Conservation (phyloP, 2,797 vertebrate genomes). For the Oophaga sylvatica region DNA sequence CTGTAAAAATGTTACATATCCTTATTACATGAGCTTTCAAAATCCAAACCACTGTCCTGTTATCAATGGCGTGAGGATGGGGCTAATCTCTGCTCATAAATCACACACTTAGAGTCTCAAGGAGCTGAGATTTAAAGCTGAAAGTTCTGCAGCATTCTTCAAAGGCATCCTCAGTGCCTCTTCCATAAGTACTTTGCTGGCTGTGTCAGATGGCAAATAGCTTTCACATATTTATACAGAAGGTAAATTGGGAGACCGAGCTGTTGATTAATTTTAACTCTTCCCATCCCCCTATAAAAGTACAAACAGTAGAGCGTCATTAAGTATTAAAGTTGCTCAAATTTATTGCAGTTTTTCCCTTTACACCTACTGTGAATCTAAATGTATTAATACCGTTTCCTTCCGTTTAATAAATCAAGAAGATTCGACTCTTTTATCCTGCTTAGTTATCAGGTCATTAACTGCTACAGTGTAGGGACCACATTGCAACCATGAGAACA, state of each 20-base stretch:
- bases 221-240: not conserved
- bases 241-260: not conserved
- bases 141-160: constrained; percentile 22
- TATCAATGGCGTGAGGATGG: constrained; percentile 26
- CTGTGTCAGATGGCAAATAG: constrained; percentile 23
- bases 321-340: not conserved
- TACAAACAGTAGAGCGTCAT: constrained; percentile 1
- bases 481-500: too few relatives aligned
- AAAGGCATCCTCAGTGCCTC: not conserved
- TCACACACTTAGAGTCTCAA: not conserved
- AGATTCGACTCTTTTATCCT: not conserved
- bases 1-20: constrained; percentile 10
- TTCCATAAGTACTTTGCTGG: not conserved
- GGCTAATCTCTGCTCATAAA: constrained; percentile 17
- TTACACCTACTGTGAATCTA: not conserved
- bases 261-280: constrained; percentile 1
- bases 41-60: not conserved
- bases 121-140: not conserved
- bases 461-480: too few relatives aligned
- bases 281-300: not conserved
- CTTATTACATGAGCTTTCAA: constrained; percentile 11
- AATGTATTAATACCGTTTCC: not conserved
- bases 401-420: not conserved
- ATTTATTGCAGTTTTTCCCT: not conserved
- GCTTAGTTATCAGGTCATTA: not conserved